These are phyloP conservation scores for Lepeophtheirus salmonis DNA, from an alignment of 1,140 invertebrate genomes.

Conservation along the genomic window DNA sequence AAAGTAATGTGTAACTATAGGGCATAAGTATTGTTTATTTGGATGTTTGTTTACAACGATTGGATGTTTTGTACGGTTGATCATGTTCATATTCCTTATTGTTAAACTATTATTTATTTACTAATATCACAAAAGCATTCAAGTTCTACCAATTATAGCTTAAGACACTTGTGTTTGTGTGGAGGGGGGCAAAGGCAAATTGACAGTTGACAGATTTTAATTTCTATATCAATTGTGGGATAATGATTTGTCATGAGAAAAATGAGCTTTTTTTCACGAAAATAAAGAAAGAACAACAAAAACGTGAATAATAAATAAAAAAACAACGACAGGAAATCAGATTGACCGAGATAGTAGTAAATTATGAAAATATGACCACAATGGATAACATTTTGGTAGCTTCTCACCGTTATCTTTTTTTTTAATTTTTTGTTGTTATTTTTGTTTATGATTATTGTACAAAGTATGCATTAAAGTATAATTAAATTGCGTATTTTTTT, in stretches of 20 bases:
- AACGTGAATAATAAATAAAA: background rate
- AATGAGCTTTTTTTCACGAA: background rate
- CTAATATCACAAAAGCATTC: too few species aligned
- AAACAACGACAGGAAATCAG: background rate
- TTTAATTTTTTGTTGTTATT: too few species aligned
- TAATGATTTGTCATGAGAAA: too few species aligned
- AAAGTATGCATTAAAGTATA: background rate
- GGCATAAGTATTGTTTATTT: background rate
- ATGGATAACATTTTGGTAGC: background rate
- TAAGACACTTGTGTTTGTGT: too few species aligned
- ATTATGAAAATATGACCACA: background rate
- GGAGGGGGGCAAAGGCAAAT: too few species aligned
- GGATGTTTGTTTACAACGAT: background rate
- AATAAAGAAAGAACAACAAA: background rate
- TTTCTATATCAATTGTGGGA: too few species aligned
- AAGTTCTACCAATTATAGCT: too few species aligned
- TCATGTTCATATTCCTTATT: too few species aligned
- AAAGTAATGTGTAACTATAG: background rate
- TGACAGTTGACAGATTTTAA: too few species aligned
- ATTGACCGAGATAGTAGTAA: background rate
- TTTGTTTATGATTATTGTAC: background rate
- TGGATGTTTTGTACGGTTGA: too few species aligned
- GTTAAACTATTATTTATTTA: too few species aligned
- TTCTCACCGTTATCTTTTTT: background rate
- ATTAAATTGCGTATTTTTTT: background rate